Evolutionary conservation across 2,888 invertebrate species (phyloP), one percentile per base, ranked within the genome.

Genomic region (Andrena camellia): DNA sequence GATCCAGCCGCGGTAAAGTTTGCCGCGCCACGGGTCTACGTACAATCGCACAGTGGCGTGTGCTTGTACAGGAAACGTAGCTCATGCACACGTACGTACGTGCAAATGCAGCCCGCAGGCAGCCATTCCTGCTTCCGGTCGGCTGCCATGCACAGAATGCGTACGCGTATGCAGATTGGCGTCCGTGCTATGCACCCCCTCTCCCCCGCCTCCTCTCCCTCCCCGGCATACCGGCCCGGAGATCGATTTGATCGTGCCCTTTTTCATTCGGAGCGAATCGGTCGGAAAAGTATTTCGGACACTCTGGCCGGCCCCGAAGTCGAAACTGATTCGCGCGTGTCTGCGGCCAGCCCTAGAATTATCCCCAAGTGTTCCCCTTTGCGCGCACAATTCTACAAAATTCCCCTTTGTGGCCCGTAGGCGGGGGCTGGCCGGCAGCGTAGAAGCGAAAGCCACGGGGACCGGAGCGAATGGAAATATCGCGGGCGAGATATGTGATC

Each of bases 61-160:
- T 73, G 67, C 76, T 78, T 62, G 80, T 72, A 70, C 82, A 84
- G 86, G 86, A 86, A 86, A 82, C 73, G 80, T 80, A 71, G 86
- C 84, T 76, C 86, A 72, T 82, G 84, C 73, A 81, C 82, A 81
- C 84, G 80, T 70, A 81, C 84, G 80, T 70, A 78, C 78, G 81
- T 81, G 84, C 83, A 86, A 84, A 84, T 79, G 85, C 86, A 84
- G 81, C 83, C 86, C 87, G 86, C 86, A 83, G 90, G 85, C 88
- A 88, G 76, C 88, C 86, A 85, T 90, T 89, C 84, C 86, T 73
- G 87, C 87, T 91, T 91, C 90, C 90, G 88, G 90, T 86, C 87
- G 72, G 83, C 84, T 88, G 89, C 86, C 87, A 90, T 90, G 89
- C 85, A 87, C 84, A 88, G 90, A 91, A 92, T 90, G 90, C 88